Base-by-base conservation (phyloP, 2,797 vertebrate genomes). In the Champsocephalus esox region DNA sequence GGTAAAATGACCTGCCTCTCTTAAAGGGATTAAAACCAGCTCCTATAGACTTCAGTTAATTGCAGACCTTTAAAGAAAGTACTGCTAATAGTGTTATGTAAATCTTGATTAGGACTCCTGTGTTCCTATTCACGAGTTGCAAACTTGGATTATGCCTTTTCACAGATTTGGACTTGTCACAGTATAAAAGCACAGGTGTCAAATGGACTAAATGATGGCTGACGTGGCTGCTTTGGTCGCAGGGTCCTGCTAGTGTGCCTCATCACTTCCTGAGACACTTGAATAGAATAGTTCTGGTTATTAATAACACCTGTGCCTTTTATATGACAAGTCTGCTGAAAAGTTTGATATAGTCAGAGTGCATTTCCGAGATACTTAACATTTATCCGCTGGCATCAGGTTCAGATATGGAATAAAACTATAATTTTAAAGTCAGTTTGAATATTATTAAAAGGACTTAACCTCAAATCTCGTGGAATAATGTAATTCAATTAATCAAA, bases 21-120 rank as follows among this genome's bases (percentile, higher is more conserved):
- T 52, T 16, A 69, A 38, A 41, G 28, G 56, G 74, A 38, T 43
- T 9, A 24, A n/a, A 57, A 70, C 38, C 1, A 16, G 52, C 62
- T 72, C 45, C 49, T 71, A 14, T 7, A 58, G 2, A 24, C 34
- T 12, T 16, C 11, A 52, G 50, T 55, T 48, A 17, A n/a, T 9
- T 24, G 7, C 43, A 61, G n/a, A 44, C 8, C 24, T 55, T 55
- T 12, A 21, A 60, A 66, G 21, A 50, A 56, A 28, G 21, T 14
- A 9, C 21, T 21, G 9, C 17, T 2, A 46, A 12, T 3, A 16
- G 10, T n/a, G 14, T 43, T 34, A 52, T 51, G 63, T 21, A 16
- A 64, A 17, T 28, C 38, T 38, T 65, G 9, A 68, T 7, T 34
- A 13, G 34, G 34, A 38, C 34, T 16, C 6, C 51, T 13, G 44